These are phyloP conservation scores for Furcula furcula DNA, from an alignment of 2,888 invertebrate genomes.

Conservation along the genomic window DNA sequence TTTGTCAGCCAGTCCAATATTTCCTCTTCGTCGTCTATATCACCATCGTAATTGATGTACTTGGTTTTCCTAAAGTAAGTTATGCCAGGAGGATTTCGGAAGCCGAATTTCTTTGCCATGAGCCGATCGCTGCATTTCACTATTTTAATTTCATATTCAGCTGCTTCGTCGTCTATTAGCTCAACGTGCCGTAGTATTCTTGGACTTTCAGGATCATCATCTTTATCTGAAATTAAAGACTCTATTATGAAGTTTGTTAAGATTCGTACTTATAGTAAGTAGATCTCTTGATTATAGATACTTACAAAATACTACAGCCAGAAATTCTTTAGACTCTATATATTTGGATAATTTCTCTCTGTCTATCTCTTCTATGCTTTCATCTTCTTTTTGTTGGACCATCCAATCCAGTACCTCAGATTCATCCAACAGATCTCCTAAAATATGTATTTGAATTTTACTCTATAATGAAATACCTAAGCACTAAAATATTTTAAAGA, in stretches of 20 bases:
- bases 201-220: constrained; percentile 90
- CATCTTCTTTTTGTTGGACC: constrained; percentile 94
- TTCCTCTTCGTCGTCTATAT: constrained; percentile 95
- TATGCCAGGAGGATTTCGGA: constrained; percentile 93
- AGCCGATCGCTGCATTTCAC: constrained; percentile 93
- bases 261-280: too few species aligned
- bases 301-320: constrained; percentile 97
- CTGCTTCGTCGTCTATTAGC: constrained; percentile 94
- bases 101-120: constrained; percentile 97
- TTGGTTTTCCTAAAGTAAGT: constrained; percentile 95
- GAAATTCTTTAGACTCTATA: constrained; percentile 94
- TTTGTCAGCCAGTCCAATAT: constrained; percentile 95
- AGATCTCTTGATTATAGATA: constrained; percentile 37
- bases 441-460: constrained; percentile 54
- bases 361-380: constrained; percentile 94
- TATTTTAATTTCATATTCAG: constrained; percentile 95
- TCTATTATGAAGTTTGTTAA: background rate
- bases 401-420: constrained; percentile 94
- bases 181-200: constrained; percentile 92
- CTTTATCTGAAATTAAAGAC: constrained; percentile 83
- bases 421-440: constrained; percentile 85
- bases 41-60: constrained; percentile 95
- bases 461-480: constrained; percentile 42
- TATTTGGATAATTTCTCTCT: constrained; percentile 91
- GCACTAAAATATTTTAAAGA: constrained; percentile 50